phyloP scores from a whole-genome alignment of 2,797 vertebrate species.

The Philypnodon macrostomus region DNA sequence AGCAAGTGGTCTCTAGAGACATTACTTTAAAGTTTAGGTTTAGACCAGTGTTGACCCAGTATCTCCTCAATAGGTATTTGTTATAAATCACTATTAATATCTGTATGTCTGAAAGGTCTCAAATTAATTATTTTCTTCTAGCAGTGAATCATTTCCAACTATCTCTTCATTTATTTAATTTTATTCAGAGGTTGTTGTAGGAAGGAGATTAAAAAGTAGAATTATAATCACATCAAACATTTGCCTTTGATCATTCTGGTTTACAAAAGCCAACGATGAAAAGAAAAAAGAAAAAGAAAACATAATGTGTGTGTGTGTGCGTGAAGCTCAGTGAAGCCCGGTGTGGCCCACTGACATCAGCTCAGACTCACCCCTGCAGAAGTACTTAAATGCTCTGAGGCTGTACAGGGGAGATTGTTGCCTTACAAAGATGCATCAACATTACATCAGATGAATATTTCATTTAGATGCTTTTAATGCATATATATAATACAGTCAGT shows the following conservation, averaged over 20 bases:
- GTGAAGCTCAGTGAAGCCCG: slow-evolving; percentile 14
- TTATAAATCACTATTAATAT: no score
- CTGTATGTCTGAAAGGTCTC: no score
- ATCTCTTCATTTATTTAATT: no score
- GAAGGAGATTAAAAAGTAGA: neutral
- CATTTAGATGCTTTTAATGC: slow-evolving; percentile 35
- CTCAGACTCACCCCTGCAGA: slow-evolving; percentile 9
- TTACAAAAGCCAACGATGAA: slow-evolving; percentile 6
- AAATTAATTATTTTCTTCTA: no score
- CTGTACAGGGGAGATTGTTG: slow-evolving; percentile 12
- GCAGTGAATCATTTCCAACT: no score
- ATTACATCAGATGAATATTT: slow-evolving; percentile 47
- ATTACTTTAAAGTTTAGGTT: no score
- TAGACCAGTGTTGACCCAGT: no score
- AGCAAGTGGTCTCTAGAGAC: no score
- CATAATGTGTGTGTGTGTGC: neutral
- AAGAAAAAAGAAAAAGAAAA: slow-evolving; percentile 5
- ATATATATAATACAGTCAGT: slow-evolving; percentile 15
- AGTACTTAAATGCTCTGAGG: slow-evolving; percentile 11
- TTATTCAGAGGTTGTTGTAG: no score
- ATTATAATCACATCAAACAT: neutral
- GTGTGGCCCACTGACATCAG: slow-evolving; percentile 29
- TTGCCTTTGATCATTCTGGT: slow-evolving; percentile 13
- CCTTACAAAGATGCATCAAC: slow-evolving; percentile 17
- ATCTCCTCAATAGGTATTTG: no score